Conservation (phyloP, 2,113 vertebrate species). For the Pangasianodon gigas region DNA sequence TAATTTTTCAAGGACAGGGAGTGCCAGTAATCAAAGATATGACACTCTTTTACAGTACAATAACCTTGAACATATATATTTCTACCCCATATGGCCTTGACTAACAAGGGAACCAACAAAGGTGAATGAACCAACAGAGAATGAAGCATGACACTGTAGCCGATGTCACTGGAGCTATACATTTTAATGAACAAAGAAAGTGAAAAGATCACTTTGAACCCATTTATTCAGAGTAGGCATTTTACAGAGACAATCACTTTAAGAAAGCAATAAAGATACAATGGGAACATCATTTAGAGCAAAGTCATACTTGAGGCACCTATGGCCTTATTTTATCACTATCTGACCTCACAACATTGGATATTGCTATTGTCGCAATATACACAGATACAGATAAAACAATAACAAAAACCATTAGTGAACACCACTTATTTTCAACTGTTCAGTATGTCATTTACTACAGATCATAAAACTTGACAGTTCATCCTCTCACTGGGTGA, state of each 20-base stretch:
- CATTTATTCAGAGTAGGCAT: neutral
- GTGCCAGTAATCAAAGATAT: constrained; percentile 9
- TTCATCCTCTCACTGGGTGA: neutral
- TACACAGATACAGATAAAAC: no score
- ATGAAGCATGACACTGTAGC: neutral
- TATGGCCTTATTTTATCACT: neutral
- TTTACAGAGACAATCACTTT: neutral
- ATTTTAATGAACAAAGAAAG: neutral
- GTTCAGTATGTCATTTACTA: neutral
- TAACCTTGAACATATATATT: constrained; percentile 26
- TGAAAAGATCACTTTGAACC: neutral
- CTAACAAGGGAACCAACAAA: neutral
- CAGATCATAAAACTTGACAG: neutral
- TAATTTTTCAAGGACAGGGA: constrained; percentile 4
- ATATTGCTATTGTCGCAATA: neutral
- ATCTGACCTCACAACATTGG: neutral
- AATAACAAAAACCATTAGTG: neutral
- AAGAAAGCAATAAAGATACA: neutral
- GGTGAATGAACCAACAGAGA: neutral
- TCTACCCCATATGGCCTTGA: constrained; percentile 31
- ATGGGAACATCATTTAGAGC: neutral
- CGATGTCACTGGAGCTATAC: neutral
- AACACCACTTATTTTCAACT: neutral
- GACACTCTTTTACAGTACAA: constrained; percentile 17
- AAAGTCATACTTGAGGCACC: neutral